Evolutionary conservation across 2,888 invertebrate genomes (phyloP).

Genomic region (Drosophila cyrtoloma): DNA sequence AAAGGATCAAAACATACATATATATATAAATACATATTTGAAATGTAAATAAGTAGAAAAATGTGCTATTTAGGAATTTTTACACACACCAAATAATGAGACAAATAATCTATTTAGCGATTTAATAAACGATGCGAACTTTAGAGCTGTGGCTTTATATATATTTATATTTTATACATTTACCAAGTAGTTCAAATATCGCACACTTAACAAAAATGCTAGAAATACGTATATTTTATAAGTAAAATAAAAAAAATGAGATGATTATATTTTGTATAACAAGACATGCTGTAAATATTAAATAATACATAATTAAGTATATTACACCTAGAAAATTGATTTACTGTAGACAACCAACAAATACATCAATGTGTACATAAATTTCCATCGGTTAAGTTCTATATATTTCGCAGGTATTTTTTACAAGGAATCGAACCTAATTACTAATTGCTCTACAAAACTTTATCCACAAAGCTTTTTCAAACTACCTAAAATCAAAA

Average conservation of each 20-base stretch:
- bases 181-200: constrained; percentile 66
- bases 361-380: constrained; percentile 43
- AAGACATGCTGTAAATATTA: constrained; percentile 53
- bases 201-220: constrained; percentile 57
- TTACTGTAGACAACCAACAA: constrained; percentile 29
- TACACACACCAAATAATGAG: constrained; percentile 61
- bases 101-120: constrained; percentile 56
- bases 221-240: constrained; percentile 41
- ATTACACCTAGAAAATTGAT: constrained; percentile 50
- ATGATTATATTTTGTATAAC: constrained; percentile 59
- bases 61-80: constrained; percentile 70
- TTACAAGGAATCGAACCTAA: constrained; percentile 24
- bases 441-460: constrained; percentile 28
- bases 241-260: constrained; percentile 18
- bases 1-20: constrained; percentile 54
- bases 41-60: constrained; percentile 66
- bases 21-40: constrained; percentile 43
- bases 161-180: constrained; percentile 57
- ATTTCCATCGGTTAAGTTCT: constrained; percentile 51
- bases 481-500: constrained; percentile 22
- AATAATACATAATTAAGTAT: constrained; percentile 41
- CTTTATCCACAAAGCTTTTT: constrained; percentile 42
- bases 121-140: constrained; percentile 44
- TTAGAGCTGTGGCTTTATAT: constrained; percentile 78
- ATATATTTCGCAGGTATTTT: constrained; percentile 32